phyloP scores from a whole-genome alignment of 2,797 vertebrate species.

The Dendrocincla fuliginosa region DNA sequence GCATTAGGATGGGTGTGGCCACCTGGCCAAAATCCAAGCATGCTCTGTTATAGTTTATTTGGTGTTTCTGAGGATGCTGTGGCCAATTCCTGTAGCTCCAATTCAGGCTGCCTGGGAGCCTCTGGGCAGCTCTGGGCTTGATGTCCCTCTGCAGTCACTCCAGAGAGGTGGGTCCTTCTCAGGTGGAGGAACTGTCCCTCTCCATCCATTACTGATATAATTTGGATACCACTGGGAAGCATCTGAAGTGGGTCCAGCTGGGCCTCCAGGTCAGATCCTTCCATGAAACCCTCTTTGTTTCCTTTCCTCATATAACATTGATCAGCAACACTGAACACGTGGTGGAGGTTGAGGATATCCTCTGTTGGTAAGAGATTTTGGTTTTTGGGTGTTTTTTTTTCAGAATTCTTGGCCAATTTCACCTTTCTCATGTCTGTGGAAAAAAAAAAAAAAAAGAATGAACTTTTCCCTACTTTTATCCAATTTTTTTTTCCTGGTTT shows the following conservation, averaged over 20 bases:
- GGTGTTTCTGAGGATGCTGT: neutral
- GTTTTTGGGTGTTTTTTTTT: too few species aligned
- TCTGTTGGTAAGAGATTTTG: neutral
- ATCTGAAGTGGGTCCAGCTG: neutral
- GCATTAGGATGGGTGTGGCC: neutral
- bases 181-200: neutral
- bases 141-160: neutral
- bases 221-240: neutral
- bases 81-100: neutral
- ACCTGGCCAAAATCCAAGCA: neutral
- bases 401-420: neutral
- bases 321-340: neutral
- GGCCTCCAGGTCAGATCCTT: neutral
- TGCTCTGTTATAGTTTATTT: neutral
- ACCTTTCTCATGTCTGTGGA: neutral
- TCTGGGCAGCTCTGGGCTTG: neutral
- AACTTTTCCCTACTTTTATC: accelerated
- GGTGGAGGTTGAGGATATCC: neutral
- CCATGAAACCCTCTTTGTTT: accelerated
- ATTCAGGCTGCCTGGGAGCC: neutral
- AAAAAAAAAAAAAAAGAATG: accelerated
- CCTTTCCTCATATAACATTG: neutral
- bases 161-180: neutral
- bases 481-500: neutral
- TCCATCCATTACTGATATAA: neutral